These are phyloP conservation scores for Raphicerus campestris DNA, from an alignment of 2,113 vertebrate species.

Conservation along the genomic window DNA sequence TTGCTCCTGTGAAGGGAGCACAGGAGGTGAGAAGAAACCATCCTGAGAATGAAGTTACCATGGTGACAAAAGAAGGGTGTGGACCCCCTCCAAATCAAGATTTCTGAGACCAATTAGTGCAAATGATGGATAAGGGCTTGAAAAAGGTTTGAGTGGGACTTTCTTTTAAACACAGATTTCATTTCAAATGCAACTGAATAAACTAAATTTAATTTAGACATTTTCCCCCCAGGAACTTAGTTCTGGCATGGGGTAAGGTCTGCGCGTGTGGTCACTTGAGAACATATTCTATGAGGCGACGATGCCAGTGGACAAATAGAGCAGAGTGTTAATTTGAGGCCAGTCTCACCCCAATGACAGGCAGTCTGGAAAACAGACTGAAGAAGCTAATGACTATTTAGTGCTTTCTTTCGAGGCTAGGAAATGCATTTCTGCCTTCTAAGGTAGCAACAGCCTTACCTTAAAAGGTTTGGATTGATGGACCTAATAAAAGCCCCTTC, in stretches of 20 bases:
- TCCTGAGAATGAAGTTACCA: background rate
- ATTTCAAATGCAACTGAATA: conserved; percentile 44
- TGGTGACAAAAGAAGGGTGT: background rate
- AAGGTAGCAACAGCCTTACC: conserved; percentile 50
- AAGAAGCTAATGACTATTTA: conserved; percentile 33
- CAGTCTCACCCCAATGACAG: background rate
- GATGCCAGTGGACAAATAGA: background rate
- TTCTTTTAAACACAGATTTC: conserved; percentile 39
- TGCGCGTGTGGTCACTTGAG: background rate
- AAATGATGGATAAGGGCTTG: background rate
- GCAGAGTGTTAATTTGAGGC: conserved; percentile 27
- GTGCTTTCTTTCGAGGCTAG: conserved; percentile 37
- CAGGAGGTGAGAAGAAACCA: background rate
- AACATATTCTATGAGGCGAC: background rate
- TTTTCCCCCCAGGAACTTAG: background rate
- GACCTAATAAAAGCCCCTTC: conserved; percentile 52
- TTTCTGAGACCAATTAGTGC: background rate
- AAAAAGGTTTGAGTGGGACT: background rate
- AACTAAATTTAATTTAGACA: conserved; percentile 41
- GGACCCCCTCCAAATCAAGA: too few species aligned
- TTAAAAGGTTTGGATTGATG: conserved; percentile 66
- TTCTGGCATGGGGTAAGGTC: conserved; percentile 11
- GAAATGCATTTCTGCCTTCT: conserved; percentile 40
- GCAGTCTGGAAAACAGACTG: conserved; percentile 17
- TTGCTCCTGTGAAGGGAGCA: background rate